Evolutionary conservation across 2,888 invertebrate genomes (phyloP).

Genomic region (Diogma glabrata): DNA sequence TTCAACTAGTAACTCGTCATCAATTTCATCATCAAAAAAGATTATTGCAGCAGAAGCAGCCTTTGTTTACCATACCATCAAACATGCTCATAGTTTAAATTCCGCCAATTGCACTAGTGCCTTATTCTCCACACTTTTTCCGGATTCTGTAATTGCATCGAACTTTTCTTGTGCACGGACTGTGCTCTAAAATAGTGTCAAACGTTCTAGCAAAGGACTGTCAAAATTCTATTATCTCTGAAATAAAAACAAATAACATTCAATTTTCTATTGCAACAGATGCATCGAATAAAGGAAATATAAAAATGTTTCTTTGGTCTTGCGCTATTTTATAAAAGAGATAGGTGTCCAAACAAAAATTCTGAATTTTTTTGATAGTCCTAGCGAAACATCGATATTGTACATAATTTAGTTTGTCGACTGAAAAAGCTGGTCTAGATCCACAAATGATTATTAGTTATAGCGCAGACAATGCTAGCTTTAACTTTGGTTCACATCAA

Average conservation of each 20-base stretch:
- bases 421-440: conserved; percentile 11
- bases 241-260: not conserved
- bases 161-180: not conserved
- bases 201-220: conserved; percentile 3
- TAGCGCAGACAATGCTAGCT: conserved; percentile 11
- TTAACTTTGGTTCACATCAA: conserved; percentile 11
- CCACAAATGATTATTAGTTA: conserved; percentile 10
- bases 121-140: not conserved
- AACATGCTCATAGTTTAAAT: not conserved
- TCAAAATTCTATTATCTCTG: not conserved
- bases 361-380: conserved; percentile 3
- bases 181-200: conserved; percentile 1
- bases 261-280: not conserved
- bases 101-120: not conserved
- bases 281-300: not conserved
- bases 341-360: conserved; percentile 1
- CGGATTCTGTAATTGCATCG: not conserved
- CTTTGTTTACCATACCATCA: not conserved
- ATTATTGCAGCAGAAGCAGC: not conserved
- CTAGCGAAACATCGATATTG: conserved; percentile 2
- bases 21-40: not conserved
- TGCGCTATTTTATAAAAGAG: not conserved
- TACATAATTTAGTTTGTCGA: too few relatives aligned
- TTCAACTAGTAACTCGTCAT: not conserved
- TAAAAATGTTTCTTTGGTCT: not conserved